phyloP scores from a whole-genome alignment of 2,113 vertebrate species.

The Murina feae region DNA sequence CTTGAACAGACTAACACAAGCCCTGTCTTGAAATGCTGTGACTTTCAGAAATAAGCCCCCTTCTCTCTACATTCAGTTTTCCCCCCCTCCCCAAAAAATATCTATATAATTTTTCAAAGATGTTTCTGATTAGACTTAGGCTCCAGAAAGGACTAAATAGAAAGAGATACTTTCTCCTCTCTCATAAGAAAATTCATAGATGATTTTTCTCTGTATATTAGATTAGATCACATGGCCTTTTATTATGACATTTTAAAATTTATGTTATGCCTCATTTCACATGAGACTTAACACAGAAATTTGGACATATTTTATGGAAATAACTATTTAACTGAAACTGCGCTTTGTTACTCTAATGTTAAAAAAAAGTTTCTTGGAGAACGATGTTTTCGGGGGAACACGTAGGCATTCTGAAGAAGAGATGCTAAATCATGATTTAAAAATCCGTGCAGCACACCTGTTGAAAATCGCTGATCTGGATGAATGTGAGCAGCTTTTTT shows the following conservation, averaged over 20 bases:
- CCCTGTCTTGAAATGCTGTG: neutral
- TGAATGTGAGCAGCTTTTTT: neutral
- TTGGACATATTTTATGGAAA: neutral
- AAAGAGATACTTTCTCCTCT: neutral
- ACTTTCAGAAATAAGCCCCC: neutral
- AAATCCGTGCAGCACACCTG: too few species aligned
- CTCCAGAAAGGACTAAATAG: neutral
- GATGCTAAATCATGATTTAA: neutral
- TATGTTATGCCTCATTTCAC: constrained; percentile 28
- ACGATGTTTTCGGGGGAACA: neutral
- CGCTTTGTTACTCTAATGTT: neutral
- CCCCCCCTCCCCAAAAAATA: neutral
- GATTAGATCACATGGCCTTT: constrained; percentile 4
- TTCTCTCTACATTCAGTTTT: neutral
- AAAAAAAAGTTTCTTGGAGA: neutral
- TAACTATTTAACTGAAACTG: neutral
- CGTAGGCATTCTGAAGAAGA: neutral
- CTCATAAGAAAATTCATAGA: neutral
- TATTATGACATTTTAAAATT: constrained; percentile 7
- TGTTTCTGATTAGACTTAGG: neutral
- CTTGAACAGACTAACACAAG: neutral
- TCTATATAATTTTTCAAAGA: neutral
- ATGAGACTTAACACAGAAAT: constrained; percentile 25
- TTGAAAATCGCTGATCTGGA: neutral
- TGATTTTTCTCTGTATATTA: neutral